phyloP scores from a whole-genome alignment of 2,113 vertebrate genomes.

The Cebus imitator region DNA sequence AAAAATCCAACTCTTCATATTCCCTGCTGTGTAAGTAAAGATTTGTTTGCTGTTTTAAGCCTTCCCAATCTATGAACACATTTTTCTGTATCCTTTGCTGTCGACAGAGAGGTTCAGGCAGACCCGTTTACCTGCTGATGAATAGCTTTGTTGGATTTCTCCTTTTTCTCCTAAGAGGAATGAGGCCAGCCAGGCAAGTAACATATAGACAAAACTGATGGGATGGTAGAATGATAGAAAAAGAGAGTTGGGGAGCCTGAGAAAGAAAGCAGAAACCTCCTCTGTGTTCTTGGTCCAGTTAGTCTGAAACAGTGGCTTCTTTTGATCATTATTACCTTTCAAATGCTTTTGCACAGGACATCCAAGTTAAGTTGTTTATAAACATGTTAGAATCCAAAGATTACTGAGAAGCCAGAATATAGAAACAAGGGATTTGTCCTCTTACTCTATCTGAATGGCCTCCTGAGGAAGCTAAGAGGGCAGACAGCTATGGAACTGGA shows the following conservation, averaged over 20 bases:
- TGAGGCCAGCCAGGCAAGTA: not conserved
- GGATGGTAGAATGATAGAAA: not conserved
- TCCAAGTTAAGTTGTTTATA: conserved; percentile 38
- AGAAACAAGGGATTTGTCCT: conserved; percentile 49
- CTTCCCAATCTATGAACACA: not conserved
- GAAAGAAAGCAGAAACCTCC: not conserved
- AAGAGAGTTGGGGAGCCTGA: not conserved
- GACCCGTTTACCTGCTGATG: conserved; percentile 55
- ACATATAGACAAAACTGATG: not conserved
- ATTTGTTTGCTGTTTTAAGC: conserved; percentile 48
- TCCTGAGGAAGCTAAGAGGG: not conserved
- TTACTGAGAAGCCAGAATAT: conserved; percentile 1
- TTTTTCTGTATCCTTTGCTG: conserved; percentile 55
- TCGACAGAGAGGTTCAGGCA: not conserved
- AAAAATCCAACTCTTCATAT: not conserved
- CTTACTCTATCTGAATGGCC: conserved; percentile 5
- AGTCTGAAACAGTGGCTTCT: not conserved
- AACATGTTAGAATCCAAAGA: conserved; percentile 51
- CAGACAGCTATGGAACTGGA: not conserved
- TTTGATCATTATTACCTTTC: conserved; percentile 17
- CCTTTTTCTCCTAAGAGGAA: not conserved
- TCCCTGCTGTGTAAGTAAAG: not conserved
- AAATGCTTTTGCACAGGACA: conserved; percentile 47
- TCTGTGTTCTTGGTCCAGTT: not conserved
- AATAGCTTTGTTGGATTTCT: conserved; percentile 46